A percentile compares a stretch with the other conserved stretches of the same genome.
These are phyloP conservation scores for Zapus hudsonius DNA, from an alignment of 2,113 vertebrate species.

Conservation along the genomic window DNA sequence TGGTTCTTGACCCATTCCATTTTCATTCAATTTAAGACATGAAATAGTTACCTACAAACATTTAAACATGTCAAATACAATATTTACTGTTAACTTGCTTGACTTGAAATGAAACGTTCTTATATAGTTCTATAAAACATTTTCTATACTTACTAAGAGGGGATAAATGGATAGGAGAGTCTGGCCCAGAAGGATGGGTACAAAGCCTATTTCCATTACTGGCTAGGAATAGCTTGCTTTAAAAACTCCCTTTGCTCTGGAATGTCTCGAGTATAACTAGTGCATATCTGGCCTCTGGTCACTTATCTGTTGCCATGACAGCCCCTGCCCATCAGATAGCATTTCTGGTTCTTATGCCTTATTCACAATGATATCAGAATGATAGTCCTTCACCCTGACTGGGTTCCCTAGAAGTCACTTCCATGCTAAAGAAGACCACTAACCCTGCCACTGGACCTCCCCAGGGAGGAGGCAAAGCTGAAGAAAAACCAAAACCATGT, in stretches of 20 bases:
- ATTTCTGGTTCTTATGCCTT: not conserved
- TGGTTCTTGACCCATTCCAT: not conserved
- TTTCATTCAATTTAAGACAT: constrained; percentile 39
- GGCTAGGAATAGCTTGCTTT: not conserved
- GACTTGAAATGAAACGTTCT: constrained; percentile 22
- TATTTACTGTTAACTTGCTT: not conserved
- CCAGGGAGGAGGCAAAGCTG: not conserved
- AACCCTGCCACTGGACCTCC: not conserved
- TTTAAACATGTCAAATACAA: not conserved
- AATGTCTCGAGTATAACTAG: constrained; percentile 8
- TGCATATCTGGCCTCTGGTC: not conserved
- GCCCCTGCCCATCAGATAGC: not conserved
- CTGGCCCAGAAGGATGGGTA: not conserved
- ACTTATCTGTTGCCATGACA: not conserved
- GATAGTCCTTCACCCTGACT: not conserved
- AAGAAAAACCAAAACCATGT: not conserved
- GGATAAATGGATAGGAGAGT: not conserved
- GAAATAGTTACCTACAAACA: not conserved
- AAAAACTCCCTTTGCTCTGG: not conserved
- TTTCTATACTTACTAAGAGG: not conserved
- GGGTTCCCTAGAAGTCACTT: not conserved
- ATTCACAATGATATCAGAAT: not conserved
- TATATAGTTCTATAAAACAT: not conserved
- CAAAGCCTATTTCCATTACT: not conserved
- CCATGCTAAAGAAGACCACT: not conserved